Conservation (phyloP, 2,797 vertebrate genomes). For the Pterois miles region DNA sequence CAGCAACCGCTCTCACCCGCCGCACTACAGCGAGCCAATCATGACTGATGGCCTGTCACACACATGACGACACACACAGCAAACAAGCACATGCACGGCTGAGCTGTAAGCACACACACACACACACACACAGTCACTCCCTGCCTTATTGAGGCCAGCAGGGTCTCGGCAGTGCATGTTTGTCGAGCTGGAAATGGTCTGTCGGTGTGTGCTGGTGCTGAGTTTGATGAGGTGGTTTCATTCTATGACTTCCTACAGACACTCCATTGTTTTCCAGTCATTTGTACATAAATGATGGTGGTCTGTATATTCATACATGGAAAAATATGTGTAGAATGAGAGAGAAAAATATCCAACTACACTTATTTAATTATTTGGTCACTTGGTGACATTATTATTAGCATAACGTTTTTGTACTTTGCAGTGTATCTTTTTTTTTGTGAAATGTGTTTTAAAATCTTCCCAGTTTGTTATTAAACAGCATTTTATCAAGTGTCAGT, state of each 20-base stretch:
- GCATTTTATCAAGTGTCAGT: too few relatives aligned
- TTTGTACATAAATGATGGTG: not conserved
- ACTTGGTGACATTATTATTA: too few relatives aligned
- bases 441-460: too few relatives aligned
- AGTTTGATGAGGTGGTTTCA: not conserved
- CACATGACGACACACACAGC: slow-evolving; percentile 37
- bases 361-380: too few relatives aligned
- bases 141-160: slow-evolving; percentile 28
- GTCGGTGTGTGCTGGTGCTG: not conserved
- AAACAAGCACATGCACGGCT: slow-evolving; percentile 32
- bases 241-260: not conserved
- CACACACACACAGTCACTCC: not conserved
- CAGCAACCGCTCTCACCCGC: slow-evolving; percentile 1
- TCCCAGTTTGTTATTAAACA: too few relatives aligned
- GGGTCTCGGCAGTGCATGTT: not conserved
- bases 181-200: slow-evolving; percentile 13
- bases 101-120: not conserved
- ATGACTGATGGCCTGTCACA: slow-evolving; percentile 59
- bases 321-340: too few relatives aligned
- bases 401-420: too few relatives aligned
- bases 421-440: too few relatives aligned
- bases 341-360: too few relatives aligned
- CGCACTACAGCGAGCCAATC: slow-evolving; percentile 29
- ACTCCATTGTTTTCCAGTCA: not conserved
- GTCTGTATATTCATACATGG: too few relatives aligned